Percentiles rank a stretch among this genome's conserved stretches.
Conservation (phyloP, 2,113 vertebrate species). For the Cebus imitator region DNA sequence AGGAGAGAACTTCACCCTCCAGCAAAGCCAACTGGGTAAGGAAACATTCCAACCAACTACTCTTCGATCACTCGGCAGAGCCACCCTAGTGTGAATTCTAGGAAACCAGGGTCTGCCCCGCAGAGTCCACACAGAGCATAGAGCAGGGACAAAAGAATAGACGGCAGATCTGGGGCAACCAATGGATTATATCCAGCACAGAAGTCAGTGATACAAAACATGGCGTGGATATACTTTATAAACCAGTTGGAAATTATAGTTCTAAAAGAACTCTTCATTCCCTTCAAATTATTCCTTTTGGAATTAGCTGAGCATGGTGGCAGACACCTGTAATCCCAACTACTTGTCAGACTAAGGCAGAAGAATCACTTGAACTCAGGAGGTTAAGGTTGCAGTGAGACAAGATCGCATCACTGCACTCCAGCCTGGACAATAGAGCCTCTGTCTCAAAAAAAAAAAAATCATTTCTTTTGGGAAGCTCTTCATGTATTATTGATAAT, state of each 20-base stretch:
- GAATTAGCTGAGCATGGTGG: no score
- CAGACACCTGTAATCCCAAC: no score
- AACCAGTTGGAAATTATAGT: neutral
- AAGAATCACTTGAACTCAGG: no score
- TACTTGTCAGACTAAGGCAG: no score
- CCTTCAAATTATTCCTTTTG: neutral
- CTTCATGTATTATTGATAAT: neutral
- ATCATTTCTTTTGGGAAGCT: conserved; percentile 9
- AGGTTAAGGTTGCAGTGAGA: no score
- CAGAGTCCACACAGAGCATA: neutral
- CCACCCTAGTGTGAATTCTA: neutral
- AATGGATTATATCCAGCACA: neutral
- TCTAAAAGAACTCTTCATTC: neutral
- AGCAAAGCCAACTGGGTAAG: neutral
- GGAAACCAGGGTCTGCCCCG: neutral
- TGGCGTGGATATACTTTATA: neutral
- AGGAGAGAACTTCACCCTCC: neutral
- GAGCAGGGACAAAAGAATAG: neutral
- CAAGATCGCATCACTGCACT: no score
- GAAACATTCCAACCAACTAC: neutral
- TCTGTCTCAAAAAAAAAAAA: no score
- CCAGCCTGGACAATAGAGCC: no score
- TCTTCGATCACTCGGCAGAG: neutral
- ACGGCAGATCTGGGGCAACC: neutral
- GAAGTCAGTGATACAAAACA: neutral